Evolutionary conservation across 2,888 invertebrate species (phyloP).

Genomic region (Incurvaria masculella): DNA sequence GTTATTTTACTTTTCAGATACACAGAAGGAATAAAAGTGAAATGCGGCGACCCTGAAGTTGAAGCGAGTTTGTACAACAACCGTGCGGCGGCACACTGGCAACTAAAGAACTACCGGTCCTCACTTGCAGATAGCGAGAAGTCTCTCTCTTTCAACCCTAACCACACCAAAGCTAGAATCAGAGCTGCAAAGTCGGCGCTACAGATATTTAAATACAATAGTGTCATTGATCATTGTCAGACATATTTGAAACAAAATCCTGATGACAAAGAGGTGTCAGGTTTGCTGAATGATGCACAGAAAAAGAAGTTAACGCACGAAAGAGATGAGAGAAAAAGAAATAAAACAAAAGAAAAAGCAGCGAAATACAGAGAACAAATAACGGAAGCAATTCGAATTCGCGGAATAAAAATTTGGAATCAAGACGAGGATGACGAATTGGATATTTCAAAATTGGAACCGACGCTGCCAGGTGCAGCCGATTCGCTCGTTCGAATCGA

Average conservation of each 20-base stretch:
- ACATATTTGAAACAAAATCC: slow-evolving; percentile 58
- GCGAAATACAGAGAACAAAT: slow-evolving; percentile 38
- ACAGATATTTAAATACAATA: slow-evolving; percentile 64
- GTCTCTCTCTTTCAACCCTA: slow-evolving; percentile 71
- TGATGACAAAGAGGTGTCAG: slow-evolving; percentile 46
- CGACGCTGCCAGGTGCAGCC: slow-evolving; percentile 63
- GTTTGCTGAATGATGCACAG: slow-evolving; percentile 35
- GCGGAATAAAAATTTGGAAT: slow-evolving; percentile 55
- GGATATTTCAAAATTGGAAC: slow-evolving; percentile 56
- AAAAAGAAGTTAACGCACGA: slow-evolving; percentile 49
- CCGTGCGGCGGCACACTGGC: slow-evolving; percentile 84
- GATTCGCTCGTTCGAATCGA: slow-evolving; percentile 63
- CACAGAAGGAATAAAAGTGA: slow-evolving; percentile 83
- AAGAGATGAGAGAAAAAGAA: slow-evolving; percentile 54
- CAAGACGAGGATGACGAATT: slow-evolving; percentile 43
- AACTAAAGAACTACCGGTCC: slow-evolving; percentile 79
- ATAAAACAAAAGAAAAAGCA: slow-evolving; percentile 36
- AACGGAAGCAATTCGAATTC: slow-evolving; percentile 38
- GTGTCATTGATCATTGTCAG: slow-evolving; percentile 70
- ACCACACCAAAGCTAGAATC: slow-evolving; percentile 73
- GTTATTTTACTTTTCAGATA: slow-evolving; percentile 59
- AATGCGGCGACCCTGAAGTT: slow-evolving; percentile 66
- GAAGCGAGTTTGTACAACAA: slow-evolving; percentile 88
- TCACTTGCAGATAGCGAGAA: slow-evolving; percentile 75
- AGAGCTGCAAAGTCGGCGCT: slow-evolving; percentile 74